phyloP scores from a whole-genome alignment of 2,797 vertebrate genomes.

The Buphagus erythrorhynchus region DNA sequence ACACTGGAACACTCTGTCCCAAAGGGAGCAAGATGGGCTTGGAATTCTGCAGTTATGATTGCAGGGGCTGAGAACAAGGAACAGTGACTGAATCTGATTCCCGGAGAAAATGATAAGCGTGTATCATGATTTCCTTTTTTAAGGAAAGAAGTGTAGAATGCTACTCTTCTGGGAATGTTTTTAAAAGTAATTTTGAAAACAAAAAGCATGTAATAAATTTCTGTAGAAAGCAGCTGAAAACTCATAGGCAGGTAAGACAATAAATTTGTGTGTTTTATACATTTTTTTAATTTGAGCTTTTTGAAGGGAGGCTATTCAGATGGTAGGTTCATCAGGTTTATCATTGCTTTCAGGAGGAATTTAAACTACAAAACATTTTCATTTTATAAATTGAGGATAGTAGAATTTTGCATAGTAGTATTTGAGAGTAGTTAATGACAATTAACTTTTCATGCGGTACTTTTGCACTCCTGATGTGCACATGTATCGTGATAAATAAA shows the following conservation, averaged over 20 bases:
- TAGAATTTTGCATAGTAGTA: neutral
- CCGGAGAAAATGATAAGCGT: neutral
- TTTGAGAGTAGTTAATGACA: neutral
- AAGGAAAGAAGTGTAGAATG: neutral
- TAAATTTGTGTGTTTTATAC: neutral
- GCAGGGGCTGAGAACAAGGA: neutral
- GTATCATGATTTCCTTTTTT: neutral
- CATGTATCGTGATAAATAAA: neutral
- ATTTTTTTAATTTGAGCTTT: neutral
- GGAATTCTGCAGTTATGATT: neutral
- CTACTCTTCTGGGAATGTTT: neutral
- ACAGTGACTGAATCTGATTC: neutral
- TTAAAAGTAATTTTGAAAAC: neutral
- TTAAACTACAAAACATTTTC: neutral
- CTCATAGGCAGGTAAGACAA: neutral
- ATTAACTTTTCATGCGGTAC: neutral
- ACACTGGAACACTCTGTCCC: neutral
- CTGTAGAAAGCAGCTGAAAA: neutral
- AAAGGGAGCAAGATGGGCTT: neutral
- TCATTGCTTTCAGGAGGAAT: neutral
- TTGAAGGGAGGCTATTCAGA: neutral
- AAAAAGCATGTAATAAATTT: neutral
- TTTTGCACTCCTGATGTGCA: neutral
- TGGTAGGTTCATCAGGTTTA: neutral
- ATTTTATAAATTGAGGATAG: neutral